Conservation (phyloP, 2,888 invertebrate species). For the Leptinotarsa rubiginosa region DNA sequence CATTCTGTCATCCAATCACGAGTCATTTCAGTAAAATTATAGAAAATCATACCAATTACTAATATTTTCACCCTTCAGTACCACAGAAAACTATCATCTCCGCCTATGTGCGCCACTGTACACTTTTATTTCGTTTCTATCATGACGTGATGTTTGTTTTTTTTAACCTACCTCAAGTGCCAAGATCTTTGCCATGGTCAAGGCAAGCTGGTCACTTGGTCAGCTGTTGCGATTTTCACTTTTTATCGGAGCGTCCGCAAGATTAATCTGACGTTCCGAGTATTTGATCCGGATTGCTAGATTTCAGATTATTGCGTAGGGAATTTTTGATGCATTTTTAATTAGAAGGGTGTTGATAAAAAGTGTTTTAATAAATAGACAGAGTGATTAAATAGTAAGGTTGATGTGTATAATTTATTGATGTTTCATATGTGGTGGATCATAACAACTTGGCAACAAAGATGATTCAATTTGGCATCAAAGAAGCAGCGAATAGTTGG, state of each 20-base stretch:
- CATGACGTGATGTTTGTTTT: constrained; percentile 17
- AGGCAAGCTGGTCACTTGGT: constrained; percentile 29
- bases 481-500: too few relatives aligned
- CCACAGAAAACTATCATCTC: not conserved
- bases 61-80: not conserved
- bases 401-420: too few relatives aligned
- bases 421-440: too few relatives aligned
- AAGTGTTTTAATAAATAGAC: too few relatives aligned
- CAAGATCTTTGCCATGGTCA: constrained; percentile 35
- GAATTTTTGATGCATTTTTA: not conserved
- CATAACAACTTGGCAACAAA: too few relatives aligned
- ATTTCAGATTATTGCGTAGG: not conserved
- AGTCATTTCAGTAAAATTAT: too few relatives aligned
- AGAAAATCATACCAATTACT: not conserved
- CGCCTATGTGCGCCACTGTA: constrained; percentile 13
- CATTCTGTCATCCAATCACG: too few relatives aligned
- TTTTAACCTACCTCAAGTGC: constrained; percentile 30
- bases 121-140: not conserved
- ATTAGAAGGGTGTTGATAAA: too few relatives aligned
- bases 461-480: too few relatives aligned
- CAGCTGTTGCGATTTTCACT: constrained; percentile 23
- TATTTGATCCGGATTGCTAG: not conserved
- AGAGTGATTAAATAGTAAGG: too few relatives aligned
- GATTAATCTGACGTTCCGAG: not conserved
- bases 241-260: constrained; percentile 14